phyloP scores from a whole-genome alignment of 2,113 vertebrate genomes.

The Morphnarchus princeps region DNA sequence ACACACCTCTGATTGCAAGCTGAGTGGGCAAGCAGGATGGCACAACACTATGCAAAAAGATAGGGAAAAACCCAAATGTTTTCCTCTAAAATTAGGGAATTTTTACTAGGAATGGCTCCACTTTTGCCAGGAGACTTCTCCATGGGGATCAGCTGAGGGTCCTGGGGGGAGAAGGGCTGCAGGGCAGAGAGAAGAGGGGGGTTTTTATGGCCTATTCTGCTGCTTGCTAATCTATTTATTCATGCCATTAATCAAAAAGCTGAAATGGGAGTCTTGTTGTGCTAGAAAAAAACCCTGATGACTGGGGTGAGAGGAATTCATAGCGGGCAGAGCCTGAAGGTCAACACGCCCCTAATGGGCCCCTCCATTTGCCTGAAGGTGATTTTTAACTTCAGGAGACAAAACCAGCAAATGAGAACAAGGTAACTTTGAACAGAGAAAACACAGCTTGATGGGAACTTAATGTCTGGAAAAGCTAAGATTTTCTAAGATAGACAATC shows the following conservation, averaged over 20 bases:
- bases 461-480: not conserved
- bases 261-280: not conserved
- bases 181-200: not conserved
- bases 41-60: not conserved
- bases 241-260: conserved; percentile 9
- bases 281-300: not conserved
- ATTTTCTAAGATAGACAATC: not conserved
- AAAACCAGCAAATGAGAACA: not conserved
- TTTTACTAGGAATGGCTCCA: not conserved
- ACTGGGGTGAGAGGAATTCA: not conserved
- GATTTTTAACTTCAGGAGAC: not conserved
- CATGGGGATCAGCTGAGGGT: not conserved
- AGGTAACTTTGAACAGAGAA: not conserved
- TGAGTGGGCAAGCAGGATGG: not conserved
- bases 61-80: fast-evolving
- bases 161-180: not conserved
- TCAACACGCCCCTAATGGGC: not conserved
- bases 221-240: conserved; percentile 22
- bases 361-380: not conserved
- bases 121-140: not conserved
- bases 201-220: not conserved
- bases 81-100: not conserved
- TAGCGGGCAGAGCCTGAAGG: conserved; percentile 5
- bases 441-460: not conserved
- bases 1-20: not conserved